phyloP scores from a whole-genome alignment of 2,113 vertebrate genomes.

The Okapia johnstoni region DNA sequence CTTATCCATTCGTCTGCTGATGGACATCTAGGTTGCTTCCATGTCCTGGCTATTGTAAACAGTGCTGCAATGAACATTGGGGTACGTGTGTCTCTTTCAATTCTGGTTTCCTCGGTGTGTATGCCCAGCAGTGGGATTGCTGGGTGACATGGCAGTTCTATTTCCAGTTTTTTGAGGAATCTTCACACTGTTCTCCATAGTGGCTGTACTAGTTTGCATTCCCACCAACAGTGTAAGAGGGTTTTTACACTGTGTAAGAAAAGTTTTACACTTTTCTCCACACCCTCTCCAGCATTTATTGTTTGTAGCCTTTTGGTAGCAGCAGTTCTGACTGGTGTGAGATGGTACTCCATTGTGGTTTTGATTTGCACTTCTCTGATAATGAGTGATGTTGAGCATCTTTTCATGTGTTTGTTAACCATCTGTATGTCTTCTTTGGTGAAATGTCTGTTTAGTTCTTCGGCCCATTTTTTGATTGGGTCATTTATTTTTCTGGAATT shows the following conservation, averaged over 20 bases:
- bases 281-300: background rate
- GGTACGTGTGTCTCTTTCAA: background rate
- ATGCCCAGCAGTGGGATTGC: background rate
- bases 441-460: background rate
- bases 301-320: background rate
- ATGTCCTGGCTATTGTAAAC: background rate
- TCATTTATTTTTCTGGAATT: background rate
- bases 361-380: background rate
- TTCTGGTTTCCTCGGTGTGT: background rate
- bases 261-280: background rate
- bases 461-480: background rate
- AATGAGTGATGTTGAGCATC: background rate
- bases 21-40: background rate
- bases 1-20: background rate
- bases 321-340: rapidly evolving
- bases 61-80: background rate
- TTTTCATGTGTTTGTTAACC: background rate
- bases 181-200: background rate
- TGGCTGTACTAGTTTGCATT: background rate
- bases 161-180: background rate
- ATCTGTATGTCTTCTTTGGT: background rate
- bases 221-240: background rate
- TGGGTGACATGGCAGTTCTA: background rate
- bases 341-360: background rate
- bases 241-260: background rate